Evolutionary conservation across 2,797 vertebrate genomes (phyloP).

Genomic region (Coregonus sp.): DNA sequence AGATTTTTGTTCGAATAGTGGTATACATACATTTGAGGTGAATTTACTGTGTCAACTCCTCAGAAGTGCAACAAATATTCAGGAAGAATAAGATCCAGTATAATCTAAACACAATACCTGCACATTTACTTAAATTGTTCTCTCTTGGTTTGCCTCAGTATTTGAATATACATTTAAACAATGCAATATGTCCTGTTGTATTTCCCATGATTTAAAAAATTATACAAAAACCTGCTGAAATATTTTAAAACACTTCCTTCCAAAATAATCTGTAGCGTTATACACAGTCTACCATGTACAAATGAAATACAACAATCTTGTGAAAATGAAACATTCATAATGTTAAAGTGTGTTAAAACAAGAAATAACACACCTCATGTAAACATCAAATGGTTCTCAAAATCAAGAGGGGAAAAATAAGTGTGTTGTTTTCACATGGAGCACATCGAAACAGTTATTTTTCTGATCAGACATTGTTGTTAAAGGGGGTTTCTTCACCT

Average conservation of each 20-base stretch:
- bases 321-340: slow-evolving; percentile 29
- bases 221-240: background rate
- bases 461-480: background rate
- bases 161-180: background rate
- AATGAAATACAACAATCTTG: slow-evolving; percentile 15
- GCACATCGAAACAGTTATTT: background rate
- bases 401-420: background rate
- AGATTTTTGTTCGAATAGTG: background rate
- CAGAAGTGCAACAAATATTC: background rate
- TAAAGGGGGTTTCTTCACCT: background rate
- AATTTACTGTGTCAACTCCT: background rate
- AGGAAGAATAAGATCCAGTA: background rate
- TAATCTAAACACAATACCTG: background rate
- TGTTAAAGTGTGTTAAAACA: background rate
- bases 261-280: slow-evolving; percentile 8
- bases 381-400: background rate
- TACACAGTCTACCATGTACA: slow-evolving; percentile 10
- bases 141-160: background rate
- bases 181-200: background rate
- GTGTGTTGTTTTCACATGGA: background rate
- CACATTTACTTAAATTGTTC: background rate
- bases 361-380: slow-evolving; percentile 1
- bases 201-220: background rate
- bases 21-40: slow-evolving; percentile 1
- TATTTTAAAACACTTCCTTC: slow-evolving; percentile 4